Base-by-base conservation (phyloP, 2,888 invertebrate genomes). In the Drosophila ustulata region DNA sequence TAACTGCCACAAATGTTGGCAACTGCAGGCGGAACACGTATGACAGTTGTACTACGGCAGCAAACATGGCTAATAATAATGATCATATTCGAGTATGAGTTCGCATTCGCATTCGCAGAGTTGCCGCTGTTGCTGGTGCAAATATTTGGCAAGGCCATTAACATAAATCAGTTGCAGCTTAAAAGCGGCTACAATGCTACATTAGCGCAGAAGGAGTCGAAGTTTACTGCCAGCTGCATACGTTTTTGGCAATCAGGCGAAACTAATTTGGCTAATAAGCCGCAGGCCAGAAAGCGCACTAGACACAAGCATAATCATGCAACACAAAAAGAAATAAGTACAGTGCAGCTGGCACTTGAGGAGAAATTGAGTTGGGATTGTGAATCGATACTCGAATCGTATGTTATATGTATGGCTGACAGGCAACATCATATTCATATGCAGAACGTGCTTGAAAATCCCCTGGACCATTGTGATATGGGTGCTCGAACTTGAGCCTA, bases 41-140 rank as follows among this genome's bases (percentile, higher is more conserved):
- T 78, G 80, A 75, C 67, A 78, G 71, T 78, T 82, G 82, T 89
- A 89, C 82, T 67, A 58, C 68, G 43, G 59, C 66, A 78, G 71
- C 79, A 89, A 87, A 89, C 88, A 89, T 74, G 86, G 68, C 71
- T 73, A 66, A 86, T 83, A 86, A 86, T 77, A 71, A 82, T 75
- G 75, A 78, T 73, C 71, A 74, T 86, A n/a, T 30, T 30, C 30
- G 53, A 37, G 37, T 4, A 37, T n/a, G 39, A 8, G 3, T 41
- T 18, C 39, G 1, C 13, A 13, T 13, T 39, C 39, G 0, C 39
- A 39, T 39, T 39, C n/a, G 25, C 23, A 88, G 89, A 18, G 18
- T 18, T 18, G 1, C 18, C 18, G 18, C 18, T 71, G 67, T 59
- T 71, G 71, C 62, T 75, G 71, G 46, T 63, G 71, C 70, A 83